These are phyloP conservation scores for Hemistola chrysoprasaria DNA, from an alignment of 2,888 invertebrate genomes.

Conservation along the genomic window DNA sequence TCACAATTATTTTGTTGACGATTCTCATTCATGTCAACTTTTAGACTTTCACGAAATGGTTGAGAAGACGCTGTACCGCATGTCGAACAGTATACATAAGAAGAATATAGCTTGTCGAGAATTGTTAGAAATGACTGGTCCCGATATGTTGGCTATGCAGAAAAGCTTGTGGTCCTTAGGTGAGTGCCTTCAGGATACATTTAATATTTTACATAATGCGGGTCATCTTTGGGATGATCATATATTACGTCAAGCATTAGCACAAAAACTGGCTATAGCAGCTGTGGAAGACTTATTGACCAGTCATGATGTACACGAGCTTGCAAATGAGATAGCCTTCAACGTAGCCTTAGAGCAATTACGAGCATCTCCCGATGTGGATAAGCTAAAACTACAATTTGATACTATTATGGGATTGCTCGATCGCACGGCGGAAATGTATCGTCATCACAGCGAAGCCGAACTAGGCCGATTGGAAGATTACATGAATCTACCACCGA, in stretches of 20 bases:
- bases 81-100: constrained; percentile 31
- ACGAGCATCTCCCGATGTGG: constrained; percentile 46
- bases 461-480: constrained; percentile 60
- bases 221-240: constrained; percentile 66
- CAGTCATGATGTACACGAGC: constrained; percentile 53
- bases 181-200: constrained; percentile 55
- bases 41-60: constrained; percentile 38
- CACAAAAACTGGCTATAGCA: constrained; percentile 60
- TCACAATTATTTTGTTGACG: constrained; percentile 25
- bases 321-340: constrained; percentile 54
- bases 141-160: constrained; percentile 45
- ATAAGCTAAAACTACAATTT: constrained; percentile 51
- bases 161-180: constrained; percentile 53
- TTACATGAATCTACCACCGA: constrained; percentile 47
- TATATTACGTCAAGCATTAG: constrained; percentile 56
- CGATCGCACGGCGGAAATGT: constrained; percentile 46
- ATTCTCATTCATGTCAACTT: constrained; percentile 18
- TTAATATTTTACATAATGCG: constrained; percentile 52
- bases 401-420: constrained; percentile 42
- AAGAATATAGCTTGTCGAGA: constrained; percentile 21
- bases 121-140: constrained; percentile 34
- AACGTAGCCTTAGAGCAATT: constrained; percentile 61
- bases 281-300: constrained; percentile 65
- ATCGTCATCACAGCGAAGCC: constrained; percentile 48
- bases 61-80: constrained; percentile 34